Conservation (phyloP, 2,113 vertebrate species). For the Boleophthalmus pectinirostris region DNA sequence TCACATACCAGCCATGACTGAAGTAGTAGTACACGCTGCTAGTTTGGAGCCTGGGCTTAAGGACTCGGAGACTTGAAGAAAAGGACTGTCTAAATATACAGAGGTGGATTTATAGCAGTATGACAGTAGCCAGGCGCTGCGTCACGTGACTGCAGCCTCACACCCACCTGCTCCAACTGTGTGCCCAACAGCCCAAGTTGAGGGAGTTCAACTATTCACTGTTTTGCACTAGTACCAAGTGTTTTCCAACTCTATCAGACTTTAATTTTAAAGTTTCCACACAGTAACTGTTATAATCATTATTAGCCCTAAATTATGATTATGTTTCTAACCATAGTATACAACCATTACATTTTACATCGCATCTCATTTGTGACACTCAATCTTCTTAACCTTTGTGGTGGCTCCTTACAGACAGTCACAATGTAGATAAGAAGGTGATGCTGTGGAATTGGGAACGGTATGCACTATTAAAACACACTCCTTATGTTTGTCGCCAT, state of each 20-base stretch:
- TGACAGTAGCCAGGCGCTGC: conserved; percentile 28
- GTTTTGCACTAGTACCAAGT: not conserved
- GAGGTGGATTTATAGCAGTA: conserved; percentile 66
- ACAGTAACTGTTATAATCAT: no score
- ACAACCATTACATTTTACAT: not conserved
- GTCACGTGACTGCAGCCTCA: conserved; percentile 62
- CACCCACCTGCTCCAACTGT: conserved; percentile 58
- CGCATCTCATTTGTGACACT: not conserved
- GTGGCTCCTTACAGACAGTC: no score
- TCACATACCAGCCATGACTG: conserved; percentile 72
- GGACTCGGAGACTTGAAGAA: conserved; percentile 22
- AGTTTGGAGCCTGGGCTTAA: conserved; percentile 32
- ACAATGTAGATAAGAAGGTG: conserved; percentile 11
- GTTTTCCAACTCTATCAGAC: not conserved
- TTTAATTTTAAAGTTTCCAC: not conserved
- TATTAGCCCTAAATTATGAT: no score
- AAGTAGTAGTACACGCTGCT: conserved; percentile 45
- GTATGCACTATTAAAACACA: not conserved
- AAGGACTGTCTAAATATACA: conserved; percentile 28
- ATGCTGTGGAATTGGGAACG: conserved; percentile 25
- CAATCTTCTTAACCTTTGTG: conserved; percentile 18
- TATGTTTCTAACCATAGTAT: not conserved
- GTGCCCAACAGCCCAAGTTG: conserved; percentile 22
- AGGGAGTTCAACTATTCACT: not conserved
- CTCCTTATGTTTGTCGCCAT: conserved; percentile 39